Evolutionary conservation across 2,797 vertebrate species (phyloP).

Genomic region (Sebastes iracundus): DNA sequence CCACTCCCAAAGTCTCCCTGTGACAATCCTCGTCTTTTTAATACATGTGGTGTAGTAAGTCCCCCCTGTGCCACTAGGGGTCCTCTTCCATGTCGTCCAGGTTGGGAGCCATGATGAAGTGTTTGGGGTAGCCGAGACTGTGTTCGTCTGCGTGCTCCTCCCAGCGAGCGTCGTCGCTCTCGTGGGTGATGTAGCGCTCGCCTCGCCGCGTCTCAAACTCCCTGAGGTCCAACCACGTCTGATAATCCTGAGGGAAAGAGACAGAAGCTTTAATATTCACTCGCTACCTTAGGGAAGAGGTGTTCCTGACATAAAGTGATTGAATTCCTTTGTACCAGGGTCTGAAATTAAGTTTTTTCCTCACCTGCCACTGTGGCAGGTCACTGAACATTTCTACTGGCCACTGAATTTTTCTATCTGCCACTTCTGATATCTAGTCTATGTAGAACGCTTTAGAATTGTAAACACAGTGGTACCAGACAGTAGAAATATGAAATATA

Average conservation of each 20-base stretch:
- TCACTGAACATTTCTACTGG: too few relatives aligned
- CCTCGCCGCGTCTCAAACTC: constrained; percentile 97
- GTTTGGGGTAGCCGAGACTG: constrained; percentile 92
- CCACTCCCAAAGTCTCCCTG: constrained; percentile 56
- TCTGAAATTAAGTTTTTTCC: too few relatives aligned
- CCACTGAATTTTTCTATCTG: too few relatives aligned
- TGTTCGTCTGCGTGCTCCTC: constrained; percentile 93
- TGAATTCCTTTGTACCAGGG: background rate
- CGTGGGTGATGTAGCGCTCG: constrained; percentile 98
- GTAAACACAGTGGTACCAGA: too few relatives aligned
- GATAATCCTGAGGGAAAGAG: constrained; percentile 89
- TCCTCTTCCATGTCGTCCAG: constrained; percentile 99
- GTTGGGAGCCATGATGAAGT: constrained; percentile 99
- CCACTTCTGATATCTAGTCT: too few relatives aligned
- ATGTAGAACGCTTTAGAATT: too few relatives aligned
- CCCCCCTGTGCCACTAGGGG: constrained; percentile 81
- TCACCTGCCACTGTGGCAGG: too few relatives aligned
- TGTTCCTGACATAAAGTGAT: background rate
- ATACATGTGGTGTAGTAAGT: constrained; percentile 24
- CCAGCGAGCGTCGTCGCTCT: constrained; percentile 98
- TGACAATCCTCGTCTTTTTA: constrained; percentile 16
- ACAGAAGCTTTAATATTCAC: background rate
- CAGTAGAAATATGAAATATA: too few relatives aligned
- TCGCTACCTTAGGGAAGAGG: too few relatives aligned
- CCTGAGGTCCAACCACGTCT: constrained; percentile 98